Percentiles rank a stretch among this genome's conserved stretches.
Evolutionary conservation across 2,888 invertebrate genomes (phyloP).

Genomic region (Drosophila koepferae): DNA sequence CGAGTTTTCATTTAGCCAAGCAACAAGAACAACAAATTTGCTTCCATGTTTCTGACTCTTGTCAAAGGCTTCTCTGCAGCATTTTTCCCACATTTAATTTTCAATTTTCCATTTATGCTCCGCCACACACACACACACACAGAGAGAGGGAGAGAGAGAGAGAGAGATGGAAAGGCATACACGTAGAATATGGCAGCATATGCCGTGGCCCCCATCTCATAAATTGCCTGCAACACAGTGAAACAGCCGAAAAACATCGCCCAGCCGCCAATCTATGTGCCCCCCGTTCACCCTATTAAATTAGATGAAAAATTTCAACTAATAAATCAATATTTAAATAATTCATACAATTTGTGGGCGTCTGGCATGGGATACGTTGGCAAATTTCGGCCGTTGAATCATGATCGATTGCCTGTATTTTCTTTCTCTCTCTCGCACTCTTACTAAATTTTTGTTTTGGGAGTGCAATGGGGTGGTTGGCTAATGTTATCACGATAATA

Average conservation of each 20-base stretch:
- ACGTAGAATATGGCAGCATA: conserved; percentile 16
- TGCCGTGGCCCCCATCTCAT: conserved; percentile 3
- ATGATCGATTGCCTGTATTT: conserved; percentile 64
- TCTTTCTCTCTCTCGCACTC: background rate
- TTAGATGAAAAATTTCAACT: conserved; percentile 67
- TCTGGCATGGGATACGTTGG: background rate
- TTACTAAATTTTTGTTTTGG: background rate
- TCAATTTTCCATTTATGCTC: conserved; percentile 67
- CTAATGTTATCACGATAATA: conserved; percentile 27
- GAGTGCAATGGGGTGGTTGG: conserved; percentile 28
- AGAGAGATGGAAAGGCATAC: background rate
- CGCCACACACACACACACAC: conserved; percentile 8
- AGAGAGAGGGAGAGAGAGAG: too few species aligned
- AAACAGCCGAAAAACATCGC: conserved; percentile 5
- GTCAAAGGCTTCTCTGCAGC: conserved; percentile 44
- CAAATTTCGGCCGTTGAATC: conserved; percentile 14
- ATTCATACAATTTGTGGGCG: conserved; percentile 64
- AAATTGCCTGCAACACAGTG: conserved; percentile 4
- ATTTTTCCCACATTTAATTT: conserved; percentile 54
- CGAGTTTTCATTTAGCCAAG: conserved; percentile 52
- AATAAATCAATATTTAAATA: conserved; percentile 78
- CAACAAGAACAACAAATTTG: conserved; percentile 14
- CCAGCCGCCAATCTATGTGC: background rate
- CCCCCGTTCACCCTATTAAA: conserved; percentile 43
- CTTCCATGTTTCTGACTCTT: conserved; percentile 27